phyloP scores from a whole-genome alignment of 1,140 invertebrate genomes.

The Chlorops oryzae region DNA sequence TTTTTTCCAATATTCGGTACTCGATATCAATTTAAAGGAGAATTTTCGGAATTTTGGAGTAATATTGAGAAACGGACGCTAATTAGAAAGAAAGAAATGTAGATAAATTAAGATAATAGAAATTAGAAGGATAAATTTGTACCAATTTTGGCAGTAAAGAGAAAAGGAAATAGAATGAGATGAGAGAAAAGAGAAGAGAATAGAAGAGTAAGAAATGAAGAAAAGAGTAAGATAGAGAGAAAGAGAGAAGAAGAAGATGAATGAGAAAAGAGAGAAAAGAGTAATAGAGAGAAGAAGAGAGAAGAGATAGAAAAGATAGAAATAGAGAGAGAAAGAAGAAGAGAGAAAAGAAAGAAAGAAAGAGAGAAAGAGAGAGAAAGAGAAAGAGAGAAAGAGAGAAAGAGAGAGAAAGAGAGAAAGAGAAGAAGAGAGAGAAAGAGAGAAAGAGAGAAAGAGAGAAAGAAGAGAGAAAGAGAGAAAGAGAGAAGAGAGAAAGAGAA shows the following conservation, averaged over 20 bases:
- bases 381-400: background rate
- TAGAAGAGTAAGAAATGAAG: too few relatives aligned
- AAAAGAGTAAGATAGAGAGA: background rate
- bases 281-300: background rate
- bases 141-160: too few relatives aligned
- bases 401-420: background rate
- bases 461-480: background rate
- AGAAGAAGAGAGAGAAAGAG: background rate
- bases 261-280: background rate
- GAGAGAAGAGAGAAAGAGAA: background rate
- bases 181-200: too few relatives aligned
- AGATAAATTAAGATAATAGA: too few relatives aligned
- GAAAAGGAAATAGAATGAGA: too few relatives aligned
- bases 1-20: too few relatives aligned
- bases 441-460: background rate
- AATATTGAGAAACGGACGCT: too few relatives aligned
- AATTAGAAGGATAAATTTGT: too few relatives aligned
- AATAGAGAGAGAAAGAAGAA: conserved; percentile 5
- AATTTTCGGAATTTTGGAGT: too few relatives aligned
- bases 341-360: too few relatives aligned
- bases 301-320: background rate
- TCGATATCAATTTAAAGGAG: too few relatives aligned
- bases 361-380: conserved; percentile 1
- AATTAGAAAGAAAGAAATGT: too few relatives aligned
- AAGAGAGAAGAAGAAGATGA: background rate